These are phyloP conservation scores for Crocuta crocuta DNA, from an alignment of 2,113 vertebrate genomes.

Conservation along the genomic window DNA sequence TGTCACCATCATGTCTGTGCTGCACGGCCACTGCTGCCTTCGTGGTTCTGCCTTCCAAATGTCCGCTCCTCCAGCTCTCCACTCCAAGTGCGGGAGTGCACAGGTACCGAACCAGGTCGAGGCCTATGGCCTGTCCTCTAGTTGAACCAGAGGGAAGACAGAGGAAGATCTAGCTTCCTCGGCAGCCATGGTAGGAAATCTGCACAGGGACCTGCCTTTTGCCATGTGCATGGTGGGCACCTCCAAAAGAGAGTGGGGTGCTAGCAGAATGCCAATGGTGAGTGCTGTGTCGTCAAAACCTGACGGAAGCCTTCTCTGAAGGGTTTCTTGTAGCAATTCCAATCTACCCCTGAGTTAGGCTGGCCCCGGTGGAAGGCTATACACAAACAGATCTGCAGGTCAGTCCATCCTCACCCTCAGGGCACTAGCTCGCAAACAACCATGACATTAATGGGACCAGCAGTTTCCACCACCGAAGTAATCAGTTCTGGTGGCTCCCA, in stretches of 20 bases:
- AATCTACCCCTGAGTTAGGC: neutral
- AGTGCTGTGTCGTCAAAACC: neutral
- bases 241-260: neutral
- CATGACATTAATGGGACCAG: neutral
- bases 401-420: neutral
- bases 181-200: fast-evolving
- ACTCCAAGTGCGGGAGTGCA: neutral
- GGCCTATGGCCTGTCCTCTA: neutral
- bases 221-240: neutral
- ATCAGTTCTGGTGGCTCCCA: neutral
- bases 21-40: neutral
- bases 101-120: neutral
- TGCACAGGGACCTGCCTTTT: neutral
- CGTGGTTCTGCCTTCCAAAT: neutral
- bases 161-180: neutral
- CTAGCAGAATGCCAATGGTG: fast-evolving
- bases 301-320: neutral
- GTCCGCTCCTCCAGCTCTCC: neutral
- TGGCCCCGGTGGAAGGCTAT: neutral
- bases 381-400: neutral
- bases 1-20: neutral
- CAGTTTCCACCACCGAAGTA: neutral
- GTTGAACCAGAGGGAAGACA: neutral
- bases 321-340: neutral
- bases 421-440: neutral